Base-by-base conservation (phyloP, 2,888 invertebrate species). In the Zhengitettix transpicula region DNA sequence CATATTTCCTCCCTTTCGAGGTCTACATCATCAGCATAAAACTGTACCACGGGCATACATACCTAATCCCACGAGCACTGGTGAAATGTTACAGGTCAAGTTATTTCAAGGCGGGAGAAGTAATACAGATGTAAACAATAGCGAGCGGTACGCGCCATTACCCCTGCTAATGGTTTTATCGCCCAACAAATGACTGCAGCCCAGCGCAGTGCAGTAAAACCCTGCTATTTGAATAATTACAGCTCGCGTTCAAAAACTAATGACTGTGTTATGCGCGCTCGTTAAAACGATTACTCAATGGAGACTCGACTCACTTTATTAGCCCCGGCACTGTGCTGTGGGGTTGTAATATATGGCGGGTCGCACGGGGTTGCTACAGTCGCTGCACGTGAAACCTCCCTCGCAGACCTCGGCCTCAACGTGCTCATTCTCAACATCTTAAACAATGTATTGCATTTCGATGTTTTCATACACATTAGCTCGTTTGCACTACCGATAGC, bases 171-270 rank as follows among this genome's bases (percentile, higher is more conserved):
- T 47, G 47, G 47, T 47, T 47, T 47, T 47, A 47, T 47, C 47
- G 15, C 55, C 55, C 55, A 28, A 55, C 55, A 55, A 28, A 55
- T 55, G 55, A 55, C 14, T 55, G 40, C 55, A 28, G 15, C 28
- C 53, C 53, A 55, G n/a, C 55, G 40, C 40, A 55, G n/a, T 28
- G 40, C 55, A 55, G 40, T 55, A 55, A 55, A 55, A 55, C 55
- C 41, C 10, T 16, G 58, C 40, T 40, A 58, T 58, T 58, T 58
- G 58, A 58, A 58, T 52, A 58, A 58, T 58, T 58, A 58, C 42
- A 58, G 58, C 52, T 41, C 17, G 52, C 58, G 40, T 58, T 58
- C 52, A 52, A 52, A 52, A 52, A 58, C 58, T 58, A 58, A 58
- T 58, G 58, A 58, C 52, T 58, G 52, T 58, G 52, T 52, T 58